Evolutionary conservation across 2,113 vertebrate species (phyloP).

Genomic region (Pachypanchax playfairii): DNA sequence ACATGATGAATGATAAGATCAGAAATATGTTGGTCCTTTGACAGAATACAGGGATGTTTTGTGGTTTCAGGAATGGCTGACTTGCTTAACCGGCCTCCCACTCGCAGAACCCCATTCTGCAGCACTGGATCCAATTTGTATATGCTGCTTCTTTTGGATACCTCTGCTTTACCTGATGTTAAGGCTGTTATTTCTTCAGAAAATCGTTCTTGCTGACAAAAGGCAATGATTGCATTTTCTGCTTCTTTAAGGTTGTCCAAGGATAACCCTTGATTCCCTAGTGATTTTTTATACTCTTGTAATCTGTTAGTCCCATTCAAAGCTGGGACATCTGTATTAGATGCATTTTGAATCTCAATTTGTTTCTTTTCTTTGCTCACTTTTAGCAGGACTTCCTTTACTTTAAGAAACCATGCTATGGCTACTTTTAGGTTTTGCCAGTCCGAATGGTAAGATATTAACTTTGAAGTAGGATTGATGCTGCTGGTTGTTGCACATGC

Average conservation of each 20-base stretch:
- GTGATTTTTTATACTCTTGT: neutral
- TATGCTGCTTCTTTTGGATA: neutral
- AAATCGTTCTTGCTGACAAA: neutral
- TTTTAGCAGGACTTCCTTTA: neutral
- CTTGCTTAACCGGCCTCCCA: neutral
- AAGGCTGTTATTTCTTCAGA: neutral
- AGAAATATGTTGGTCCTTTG: neutral
- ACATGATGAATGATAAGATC: neutral
- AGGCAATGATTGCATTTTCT: neutral
- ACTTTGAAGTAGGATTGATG: neutral
- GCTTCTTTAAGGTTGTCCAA: neutral
- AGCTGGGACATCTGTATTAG: too few relatives aligned
- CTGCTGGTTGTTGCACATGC: neutral
- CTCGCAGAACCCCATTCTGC: neutral
- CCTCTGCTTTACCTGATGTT: neutral
- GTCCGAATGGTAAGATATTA: neutral
- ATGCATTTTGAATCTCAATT: neutral
- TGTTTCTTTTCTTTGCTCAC: neutral
- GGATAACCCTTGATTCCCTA: neutral
- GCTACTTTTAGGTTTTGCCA: neutral
- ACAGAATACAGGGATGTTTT: neutral
- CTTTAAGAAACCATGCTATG: neutral
- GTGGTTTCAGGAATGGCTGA: neutral
- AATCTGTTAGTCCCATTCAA: too few relatives aligned
- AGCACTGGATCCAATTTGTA: conserved; percentile 1